phyloP scores from a whole-genome alignment of 2,888 invertebrate genomes.

The Tanytarsus gracilentus region DNA sequence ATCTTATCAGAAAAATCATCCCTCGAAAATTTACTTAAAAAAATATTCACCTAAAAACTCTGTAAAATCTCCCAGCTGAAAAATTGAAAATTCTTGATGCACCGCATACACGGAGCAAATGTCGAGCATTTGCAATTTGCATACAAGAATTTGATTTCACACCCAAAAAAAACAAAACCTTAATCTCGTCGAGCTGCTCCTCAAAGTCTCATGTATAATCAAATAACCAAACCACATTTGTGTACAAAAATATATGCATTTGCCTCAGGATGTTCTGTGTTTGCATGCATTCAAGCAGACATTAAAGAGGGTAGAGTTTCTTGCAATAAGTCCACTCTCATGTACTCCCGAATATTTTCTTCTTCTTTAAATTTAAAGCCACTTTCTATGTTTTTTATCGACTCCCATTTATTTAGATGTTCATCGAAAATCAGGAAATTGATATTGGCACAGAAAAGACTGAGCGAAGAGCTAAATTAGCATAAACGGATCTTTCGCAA shows the following conservation, averaged over 20 bases:
- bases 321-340: too few species aligned
- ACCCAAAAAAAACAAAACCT: conserved; percentile 7
- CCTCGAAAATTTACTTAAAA: too few species aligned
- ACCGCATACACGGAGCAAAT: too few species aligned
- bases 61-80: too few species aligned
- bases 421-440: conserved; percentile 7
- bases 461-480: background rate
- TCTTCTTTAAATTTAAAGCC: too few species aligned
- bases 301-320: too few species aligned
- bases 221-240: conserved; percentile 19
- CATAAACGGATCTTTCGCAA: conserved; percentile 13
- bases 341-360: too few species aligned
- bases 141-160: conserved; percentile 9
- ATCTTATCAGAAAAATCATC: too few species aligned
- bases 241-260: background rate
- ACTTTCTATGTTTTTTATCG: too few species aligned
- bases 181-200: background rate
- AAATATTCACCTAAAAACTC: too few species aligned
- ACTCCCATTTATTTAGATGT: too few species aligned
- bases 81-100: background rate
- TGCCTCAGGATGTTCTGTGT: background rate
- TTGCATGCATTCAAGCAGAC: conserved; percentile 4
- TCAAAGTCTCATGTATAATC: conserved; percentile 20
- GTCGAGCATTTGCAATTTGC: conserved; percentile 1
- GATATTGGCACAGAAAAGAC: conserved; percentile 8